Base-by-base conservation (phyloP, 1,140 invertebrate species). In the Neoseiulus cucumeris region DNA sequence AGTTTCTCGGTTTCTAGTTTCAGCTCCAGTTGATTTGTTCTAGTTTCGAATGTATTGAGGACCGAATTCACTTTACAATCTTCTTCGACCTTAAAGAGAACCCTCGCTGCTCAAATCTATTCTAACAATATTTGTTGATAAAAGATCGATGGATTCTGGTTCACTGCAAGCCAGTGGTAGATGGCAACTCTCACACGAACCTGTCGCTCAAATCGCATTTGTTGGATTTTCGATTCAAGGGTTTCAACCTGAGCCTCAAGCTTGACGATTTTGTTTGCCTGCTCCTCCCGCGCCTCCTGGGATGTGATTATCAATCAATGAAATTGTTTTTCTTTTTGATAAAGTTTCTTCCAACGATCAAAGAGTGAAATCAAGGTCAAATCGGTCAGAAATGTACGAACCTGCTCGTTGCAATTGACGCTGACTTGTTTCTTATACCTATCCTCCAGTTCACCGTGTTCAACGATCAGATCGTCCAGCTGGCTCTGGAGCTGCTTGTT, bases 191-290 rank as follows among this genome's bases (percentile, higher is more conserved):
- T 9, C 4, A 9, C 4, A 39, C 33, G 9, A 9, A 39, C 33
- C 51, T 59, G 51, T 33, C 22, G 14, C 22, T 59, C 51, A 20
- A 59, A 59, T 2, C 51, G 51, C 25, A 59, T 25, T 20, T 59
- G 51, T 59, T 59, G 51, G 6, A 59, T 25, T 25, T 20, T 25
- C 22, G 51, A 59, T 25, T 59, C 51, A 14, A 59, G 9, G 22
- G 51, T 59, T 25, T 59, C 51, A 59, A 59, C 51, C 22, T 59
- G 51, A 17, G 51, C 51, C 22, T 59, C 51, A 14, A 59, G 22
- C 33, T 59, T 59, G 4, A 59, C 51, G 51, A 59, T 59, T 33
- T 59, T 59, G 4, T 17, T 59, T 9, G 51, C 51, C 9, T 25
- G 33, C 9, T 59, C 51, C 22, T 59, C 51, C 33, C 51, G 51